Conservation (phyloP, 2,888 invertebrate species). For the Stegana nigrithorax region DNA sequence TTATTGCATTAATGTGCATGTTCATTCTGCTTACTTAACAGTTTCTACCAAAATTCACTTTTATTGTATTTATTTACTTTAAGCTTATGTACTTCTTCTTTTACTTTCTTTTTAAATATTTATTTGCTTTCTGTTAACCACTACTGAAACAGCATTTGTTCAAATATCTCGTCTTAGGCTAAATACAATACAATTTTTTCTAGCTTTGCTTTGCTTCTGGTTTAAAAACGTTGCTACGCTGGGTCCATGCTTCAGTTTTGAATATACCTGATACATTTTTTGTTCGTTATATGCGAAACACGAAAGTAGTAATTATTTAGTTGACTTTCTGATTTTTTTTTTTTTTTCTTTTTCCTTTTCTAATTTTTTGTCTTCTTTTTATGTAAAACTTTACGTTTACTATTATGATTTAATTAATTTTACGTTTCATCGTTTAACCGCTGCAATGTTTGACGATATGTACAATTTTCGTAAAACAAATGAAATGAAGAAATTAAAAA, state of each 20-base stretch:
- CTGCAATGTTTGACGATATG: conserved; percentile 31
- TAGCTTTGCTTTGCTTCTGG: conserved; percentile 27
- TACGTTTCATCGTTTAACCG: not conserved
- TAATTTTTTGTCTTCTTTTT: conserved; percentile 19
- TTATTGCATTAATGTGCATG: conserved; percentile 46
- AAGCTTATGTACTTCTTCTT: conserved; percentile 7
- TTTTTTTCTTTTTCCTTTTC: not conserved
- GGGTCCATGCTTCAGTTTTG: conserved; percentile 45
- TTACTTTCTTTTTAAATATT: not conserved
- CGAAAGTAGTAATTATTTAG: not conserved
- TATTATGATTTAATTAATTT: too few relatives aligned
- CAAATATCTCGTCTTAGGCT: conserved; percentile 33
- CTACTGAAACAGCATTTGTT: not conserved
- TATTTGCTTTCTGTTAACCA: conserved; percentile 28
- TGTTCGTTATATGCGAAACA: conserved; percentile 22
- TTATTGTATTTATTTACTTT: not conserved
- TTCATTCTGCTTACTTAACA: conserved; percentile 46
- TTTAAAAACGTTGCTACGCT: conserved; percentile 47
- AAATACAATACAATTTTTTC: conserved; percentile 39
- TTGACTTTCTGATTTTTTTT: not conserved
- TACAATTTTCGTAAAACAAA: conserved; percentile 19
- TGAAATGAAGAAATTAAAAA: not conserved
- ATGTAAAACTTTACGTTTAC: too few relatives aligned
- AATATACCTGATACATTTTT: conserved; percentile 45
- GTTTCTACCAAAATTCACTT: conserved; percentile 21